Percentiles rank a stretch among this genome's conserved stretches.
Conservation (phyloP, 2,888 invertebrate genomes). For the Caenorhabditis sp. region DNA sequence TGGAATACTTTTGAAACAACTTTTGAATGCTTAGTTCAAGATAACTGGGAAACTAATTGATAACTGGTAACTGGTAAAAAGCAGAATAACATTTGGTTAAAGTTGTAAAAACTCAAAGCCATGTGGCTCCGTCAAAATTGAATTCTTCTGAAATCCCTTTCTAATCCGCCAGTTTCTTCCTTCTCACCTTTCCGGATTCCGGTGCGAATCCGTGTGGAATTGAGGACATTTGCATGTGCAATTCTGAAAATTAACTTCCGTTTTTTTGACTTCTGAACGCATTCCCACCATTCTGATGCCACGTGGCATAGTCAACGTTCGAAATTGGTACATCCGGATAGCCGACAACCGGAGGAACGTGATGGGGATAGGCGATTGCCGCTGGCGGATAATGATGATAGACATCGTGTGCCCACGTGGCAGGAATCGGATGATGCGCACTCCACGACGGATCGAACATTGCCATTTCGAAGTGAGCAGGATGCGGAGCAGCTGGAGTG, state of each 20-base stretch:
- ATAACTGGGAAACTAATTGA: too few relatives aligned
- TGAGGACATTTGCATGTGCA: conserved; percentile 15
- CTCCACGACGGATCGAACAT: conserved; percentile 38
- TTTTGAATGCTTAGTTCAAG: too few relatives aligned
- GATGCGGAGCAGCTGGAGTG: not conserved
- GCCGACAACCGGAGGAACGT: not conserved
- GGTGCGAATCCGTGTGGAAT: conserved; percentile 7
- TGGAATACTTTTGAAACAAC: not conserved
- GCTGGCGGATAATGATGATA: conserved; percentile 22
- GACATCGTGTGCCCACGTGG: conserved; percentile 16
- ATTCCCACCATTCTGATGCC: conserved; percentile 27
- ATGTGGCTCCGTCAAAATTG: too few relatives aligned
- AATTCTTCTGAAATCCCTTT: not conserved
- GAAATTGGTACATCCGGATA: conserved; percentile 22
- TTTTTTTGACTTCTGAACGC: not conserved
- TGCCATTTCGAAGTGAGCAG: conserved; percentile 34
- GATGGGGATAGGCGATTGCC: conserved; percentile 1
- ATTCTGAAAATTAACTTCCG: conserved; percentile 11
- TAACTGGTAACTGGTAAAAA: too few relatives aligned
- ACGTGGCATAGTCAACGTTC: conserved; percentile 18
- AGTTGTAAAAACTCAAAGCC: too few relatives aligned
- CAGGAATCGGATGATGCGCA: not conserved
- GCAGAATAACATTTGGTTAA: too few relatives aligned
- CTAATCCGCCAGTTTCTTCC: not conserved
- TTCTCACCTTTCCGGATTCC: conserved; percentile 22